Base-by-base conservation (phyloP, 2,888 invertebrate species). In the Corbicula japonica region DNA sequence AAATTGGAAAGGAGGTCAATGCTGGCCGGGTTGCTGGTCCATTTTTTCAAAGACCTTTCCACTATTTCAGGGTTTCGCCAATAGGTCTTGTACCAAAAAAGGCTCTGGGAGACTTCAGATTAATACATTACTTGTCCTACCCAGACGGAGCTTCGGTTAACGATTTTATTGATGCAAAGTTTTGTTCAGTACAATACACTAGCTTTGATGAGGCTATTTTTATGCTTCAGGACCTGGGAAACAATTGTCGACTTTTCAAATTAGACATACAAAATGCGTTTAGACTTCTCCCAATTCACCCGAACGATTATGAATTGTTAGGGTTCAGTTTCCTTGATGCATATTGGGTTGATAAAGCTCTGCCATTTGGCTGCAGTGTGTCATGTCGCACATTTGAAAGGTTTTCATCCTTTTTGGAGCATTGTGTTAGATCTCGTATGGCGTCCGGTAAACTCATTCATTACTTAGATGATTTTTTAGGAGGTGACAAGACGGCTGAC, bases 321-420 rank as follows among this genome's bases (percentile, higher is more conserved):
- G 77, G 75, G 15, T 71, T 75, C 32, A 48, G 26, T n/a, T 34
- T 81, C 15, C 21, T 56, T 8, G 44, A 62, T 28, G 12, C 54
- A 21, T 78, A 58, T 65, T 72, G 44, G 70, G 48, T 70, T 56
- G 71, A 77, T 34, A 74, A 75, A 48, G 46, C 56, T 30, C 48
- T 83, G 0, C 76, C 83, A 1, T 48, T 80, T 35, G 80, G 71
- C 2, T 66, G 66, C 48, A 65, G 60, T 26, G 41, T 78, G 15
- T 63, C 58, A 0, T 75, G 78, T 52, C 15, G 65, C 12, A 23
- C 41, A 6, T 82, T 78, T 68, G 75, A 82, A 52, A 78, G 71
- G 52, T 78, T 75, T 75, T 44, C 78, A 10, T 63, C 75, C 3
- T 82, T 82, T 63, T 54, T 56, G 28, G 73, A 77, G 44, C 61